phyloP scores from a whole-genome alignment of 2,797 vertebrate genomes.

The Malurus splendens region DNA sequence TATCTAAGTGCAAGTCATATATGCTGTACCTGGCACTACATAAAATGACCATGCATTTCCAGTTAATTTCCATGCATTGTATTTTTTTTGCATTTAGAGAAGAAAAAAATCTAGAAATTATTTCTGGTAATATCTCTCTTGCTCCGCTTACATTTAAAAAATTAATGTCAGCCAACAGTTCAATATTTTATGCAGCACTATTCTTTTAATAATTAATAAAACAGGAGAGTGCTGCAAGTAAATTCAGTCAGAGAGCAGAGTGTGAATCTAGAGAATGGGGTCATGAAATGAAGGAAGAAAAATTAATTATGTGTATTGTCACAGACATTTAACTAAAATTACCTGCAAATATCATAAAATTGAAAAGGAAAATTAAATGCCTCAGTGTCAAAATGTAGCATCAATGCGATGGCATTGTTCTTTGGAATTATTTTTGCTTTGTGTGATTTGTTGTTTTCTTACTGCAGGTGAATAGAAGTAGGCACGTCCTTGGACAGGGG shows the following conservation, averaged over 20 bases:
- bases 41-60: neutral
- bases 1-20: neutral
- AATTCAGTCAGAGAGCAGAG: slow-evolving; percentile 41
- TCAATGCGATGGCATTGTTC: neutral
- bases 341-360: slow-evolving; percentile 47
- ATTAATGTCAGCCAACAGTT: slow-evolving; percentile 54
- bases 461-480: neutral
- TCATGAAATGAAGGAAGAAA: slow-evolving; percentile 47
- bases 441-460: neutral
- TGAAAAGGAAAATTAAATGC: slow-evolving; percentile 30
- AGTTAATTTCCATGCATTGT: neutral
- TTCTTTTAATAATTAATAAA: slow-evolving; percentile 69
- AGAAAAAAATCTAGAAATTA: slow-evolving; percentile 11
- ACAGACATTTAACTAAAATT: slow-evolving; percentile 55
- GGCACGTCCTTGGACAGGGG: neutral
- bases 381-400: slow-evolving; percentile 9
- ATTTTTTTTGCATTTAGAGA: neutral
- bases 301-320: slow-evolving; percentile 39
- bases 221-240: slow-evolving; percentile 35
- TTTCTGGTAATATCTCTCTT: slow-evolving; percentile 23
- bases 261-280: neutral
- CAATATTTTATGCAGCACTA: slow-evolving; percentile 66
- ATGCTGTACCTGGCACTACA: neutral
- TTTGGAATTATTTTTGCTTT: slow-evolving; percentile 5
- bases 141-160: slow-evolving; percentile 50